Percentiles rank a stretch among this genome's conserved stretches.
phyloP scores from a whole-genome alignment of 2,888 invertebrate genomes.

The Pyralis farinalis region DNA sequence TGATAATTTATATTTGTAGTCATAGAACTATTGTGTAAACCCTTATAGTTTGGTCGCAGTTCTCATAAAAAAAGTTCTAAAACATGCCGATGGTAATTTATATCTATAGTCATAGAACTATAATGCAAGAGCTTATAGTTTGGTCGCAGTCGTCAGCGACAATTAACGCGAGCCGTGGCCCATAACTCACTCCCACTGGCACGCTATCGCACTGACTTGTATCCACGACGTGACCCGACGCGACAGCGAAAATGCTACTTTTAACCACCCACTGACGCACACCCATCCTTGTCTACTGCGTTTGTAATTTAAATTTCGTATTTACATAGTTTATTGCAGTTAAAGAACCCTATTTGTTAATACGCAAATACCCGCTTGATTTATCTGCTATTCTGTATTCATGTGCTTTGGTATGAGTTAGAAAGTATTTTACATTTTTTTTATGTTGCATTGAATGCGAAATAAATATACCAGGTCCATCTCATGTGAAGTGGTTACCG shows the following conservation, averaged over 20 bases:
- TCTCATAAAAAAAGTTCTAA: too few species aligned
- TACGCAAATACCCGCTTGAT: constrained; percentile 45
- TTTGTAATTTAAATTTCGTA: constrained; percentile 69
- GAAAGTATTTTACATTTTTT: too few species aligned
- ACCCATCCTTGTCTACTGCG: constrained; percentile 37
- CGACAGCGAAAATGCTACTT: constrained; percentile 41
- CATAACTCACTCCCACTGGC: constrained; percentile 53
- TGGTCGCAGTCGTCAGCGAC: constrained; percentile 42
- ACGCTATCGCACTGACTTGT: constrained; percentile 38
- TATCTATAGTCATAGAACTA: background rate
- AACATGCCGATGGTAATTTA: background rate
- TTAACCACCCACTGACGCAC: constrained; percentile 41
- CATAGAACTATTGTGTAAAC: too few species aligned
- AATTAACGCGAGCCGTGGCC: constrained; percentile 52
- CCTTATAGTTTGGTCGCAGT: too few species aligned
- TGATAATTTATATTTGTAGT: too few species aligned
- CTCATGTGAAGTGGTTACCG: too few species aligned
- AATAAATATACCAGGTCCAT: too few species aligned
- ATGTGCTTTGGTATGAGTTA: constrained; percentile 1
- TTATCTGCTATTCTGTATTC: constrained; percentile 41
- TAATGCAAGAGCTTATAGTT: background rate
- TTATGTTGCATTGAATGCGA: too few species aligned
- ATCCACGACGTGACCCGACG: constrained; percentile 27
- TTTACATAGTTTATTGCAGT: constrained; percentile 69
- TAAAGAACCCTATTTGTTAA: constrained; percentile 65